Percentiles rank a stretch among this genome's conserved stretches.
These are phyloP conservation scores for Nylanderia fulva DNA, from an alignment of 1,140 invertebrate species.

Conservation along the genomic window DNA sequence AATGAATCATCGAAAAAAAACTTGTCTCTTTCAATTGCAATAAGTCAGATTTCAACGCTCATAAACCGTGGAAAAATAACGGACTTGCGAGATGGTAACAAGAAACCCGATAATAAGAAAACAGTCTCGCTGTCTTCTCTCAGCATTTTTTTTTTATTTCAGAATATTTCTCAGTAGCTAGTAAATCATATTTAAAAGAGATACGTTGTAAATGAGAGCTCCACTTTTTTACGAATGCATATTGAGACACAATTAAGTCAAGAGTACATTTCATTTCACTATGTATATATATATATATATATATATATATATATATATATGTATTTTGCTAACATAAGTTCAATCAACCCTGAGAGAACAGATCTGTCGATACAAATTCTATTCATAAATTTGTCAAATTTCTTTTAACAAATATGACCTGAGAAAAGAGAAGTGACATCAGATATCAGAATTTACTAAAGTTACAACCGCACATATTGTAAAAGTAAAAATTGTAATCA, in stretches of 20 bases:
- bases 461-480: background rate
- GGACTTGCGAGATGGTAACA: background rate
- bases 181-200: background rate
- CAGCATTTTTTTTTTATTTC: background rate
- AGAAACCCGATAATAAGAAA: slow-evolving; percentile 8
- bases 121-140: background rate
- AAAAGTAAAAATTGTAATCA: background rate
- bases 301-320: too few relatives aligned
- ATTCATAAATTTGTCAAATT: background rate
- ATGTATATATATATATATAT: too few relatives aligned
- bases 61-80: background rate
- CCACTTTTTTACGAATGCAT: slow-evolving; percentile 3
- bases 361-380: background rate
- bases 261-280: too few relatives aligned
- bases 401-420: background rate
- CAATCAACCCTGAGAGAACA: slow-evolving; percentile 43
- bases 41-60: background rate
- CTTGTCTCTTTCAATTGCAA: background rate
- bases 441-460: background rate
- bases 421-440: background rate
- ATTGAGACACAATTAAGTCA: slow-evolving; percentile 47
- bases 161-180: background rate
- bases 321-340: background rate
- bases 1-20: background rate
- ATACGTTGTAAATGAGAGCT: background rate